Evolutionary conservation across 2,797 vertebrate genomes (phyloP).

Genomic region (Coranthus polyacanthus): DNA sequence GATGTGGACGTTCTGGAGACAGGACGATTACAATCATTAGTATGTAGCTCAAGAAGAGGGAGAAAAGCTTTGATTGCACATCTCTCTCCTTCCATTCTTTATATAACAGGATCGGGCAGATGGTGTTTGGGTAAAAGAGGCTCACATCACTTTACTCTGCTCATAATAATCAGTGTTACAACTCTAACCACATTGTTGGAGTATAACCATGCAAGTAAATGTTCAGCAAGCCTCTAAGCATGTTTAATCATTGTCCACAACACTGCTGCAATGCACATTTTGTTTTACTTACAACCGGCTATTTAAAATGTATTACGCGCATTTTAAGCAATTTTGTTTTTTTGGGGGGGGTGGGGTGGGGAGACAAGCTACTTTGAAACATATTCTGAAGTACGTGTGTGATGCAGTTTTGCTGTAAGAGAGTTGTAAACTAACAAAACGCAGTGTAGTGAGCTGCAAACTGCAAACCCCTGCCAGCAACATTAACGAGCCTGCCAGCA

Average conservation of each 20-base stretch:
- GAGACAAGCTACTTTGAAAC: constrained; percentile 12
- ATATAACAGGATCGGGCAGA: constrained; percentile 82
- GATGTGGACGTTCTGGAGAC: neutral
- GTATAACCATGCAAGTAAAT: constrained; percentile 38
- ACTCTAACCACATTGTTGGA: constrained; percentile 37
- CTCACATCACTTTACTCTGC: constrained; percentile 73
- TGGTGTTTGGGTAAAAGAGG: constrained; percentile 77
- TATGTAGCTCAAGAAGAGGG: constrained; percentile 28
- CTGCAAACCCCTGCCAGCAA: constrained; percentile 66
- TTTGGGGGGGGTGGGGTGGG: too few relatives aligned
- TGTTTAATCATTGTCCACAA: constrained; percentile 22
- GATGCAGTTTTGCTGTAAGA: constrained; percentile 23
- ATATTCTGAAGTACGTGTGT: neutral
- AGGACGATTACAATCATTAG: constrained; percentile 2
- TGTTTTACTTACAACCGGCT: too few relatives aligned
- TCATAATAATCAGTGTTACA: constrained; percentile 41
- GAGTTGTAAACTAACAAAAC: constrained; percentile 12
- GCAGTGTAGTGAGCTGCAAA: constrained; percentile 40
- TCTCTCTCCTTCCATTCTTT: constrained; percentile 70
- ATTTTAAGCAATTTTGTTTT: too few relatives aligned
- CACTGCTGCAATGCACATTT: constrained; percentile 20
- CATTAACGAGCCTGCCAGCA: constrained; percentile 61
- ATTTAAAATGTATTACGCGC: too few relatives aligned
- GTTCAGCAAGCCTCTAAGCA: constrained; percentile 34
- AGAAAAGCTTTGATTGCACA: constrained; percentile 71